These are phyloP conservation scores for Mirounga angustirostris DNA, from an alignment of 2,113 vertebrate species.

Conservation along the genomic window DNA sequence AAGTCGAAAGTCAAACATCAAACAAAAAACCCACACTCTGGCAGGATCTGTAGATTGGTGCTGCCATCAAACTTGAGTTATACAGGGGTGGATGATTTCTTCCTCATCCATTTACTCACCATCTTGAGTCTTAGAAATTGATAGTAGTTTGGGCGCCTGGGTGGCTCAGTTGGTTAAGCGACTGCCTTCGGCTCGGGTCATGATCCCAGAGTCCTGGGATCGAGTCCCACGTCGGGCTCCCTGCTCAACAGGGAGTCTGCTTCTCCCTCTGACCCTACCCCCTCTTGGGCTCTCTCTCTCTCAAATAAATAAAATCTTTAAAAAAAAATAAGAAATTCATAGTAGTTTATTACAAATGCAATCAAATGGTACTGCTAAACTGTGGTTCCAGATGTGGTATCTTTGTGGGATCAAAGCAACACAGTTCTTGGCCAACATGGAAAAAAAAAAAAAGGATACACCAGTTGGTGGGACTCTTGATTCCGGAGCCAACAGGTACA, in stretches of 20 bases:
- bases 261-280: too few species aligned
- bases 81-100: background rate
- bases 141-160: background rate
- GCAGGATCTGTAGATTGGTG: background rate
- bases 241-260: too few species aligned
- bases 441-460: background rate
- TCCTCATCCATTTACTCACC: background rate
- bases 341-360: background rate
- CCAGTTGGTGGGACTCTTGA: background rate
- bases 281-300: too few species aligned
- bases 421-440: background rate
- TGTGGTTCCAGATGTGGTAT: background rate
- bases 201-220: too few species aligned
- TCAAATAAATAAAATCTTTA: too few species aligned
- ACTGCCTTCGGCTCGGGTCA: too few species aligned
- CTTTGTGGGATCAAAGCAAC: conserved; percentile 37
- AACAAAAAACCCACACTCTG: background rate
- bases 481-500: background rate
- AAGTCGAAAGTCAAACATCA: background rate
- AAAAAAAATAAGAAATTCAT: background rate
- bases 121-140: background rate
- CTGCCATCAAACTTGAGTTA: background rate
- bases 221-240: too few species aligned
- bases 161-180: too few species aligned
- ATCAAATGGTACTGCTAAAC: background rate